Percentiles rank a stretch among this genome's conserved stretches.
phyloP scores from a whole-genome alignment of 2,888 invertebrate genomes.

The Heteropelma amictum region DNA sequence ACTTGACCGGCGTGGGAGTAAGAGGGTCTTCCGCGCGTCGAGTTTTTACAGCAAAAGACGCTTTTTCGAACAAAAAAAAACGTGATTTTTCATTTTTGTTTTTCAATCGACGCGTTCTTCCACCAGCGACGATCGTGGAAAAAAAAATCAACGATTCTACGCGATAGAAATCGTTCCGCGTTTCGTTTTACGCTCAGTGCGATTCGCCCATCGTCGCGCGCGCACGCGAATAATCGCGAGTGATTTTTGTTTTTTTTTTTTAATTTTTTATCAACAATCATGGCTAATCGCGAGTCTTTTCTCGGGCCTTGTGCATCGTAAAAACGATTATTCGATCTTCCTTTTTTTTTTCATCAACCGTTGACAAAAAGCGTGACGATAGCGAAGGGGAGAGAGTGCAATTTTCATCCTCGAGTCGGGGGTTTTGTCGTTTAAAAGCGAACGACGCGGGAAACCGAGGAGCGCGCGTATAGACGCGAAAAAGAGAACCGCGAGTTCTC shows the following conservation, averaged over 20 bases:
- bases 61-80: constrained; percentile 52
- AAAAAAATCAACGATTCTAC: not conserved
- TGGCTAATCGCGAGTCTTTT: not conserved
- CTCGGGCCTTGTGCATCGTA: not conserved
- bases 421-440: constrained; percentile 45
- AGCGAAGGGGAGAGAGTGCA: not conserved
- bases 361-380: too few species aligned
- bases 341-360: too few species aligned
- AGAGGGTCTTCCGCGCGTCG: constrained; percentile 66
- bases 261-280: too few species aligned
- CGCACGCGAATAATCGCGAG: too few species aligned
- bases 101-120: too few species aligned
- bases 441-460: constrained; percentile 18
- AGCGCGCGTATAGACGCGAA: not conserved
- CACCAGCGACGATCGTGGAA: too few species aligned
- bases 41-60: constrained; percentile 59
- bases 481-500: not conserved
- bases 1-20: constrained; percentile 75
- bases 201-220: too few species aligned
- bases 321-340: not conserved
- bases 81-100: too few species aligned
- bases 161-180: too few species aligned
- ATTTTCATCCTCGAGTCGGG: constrained; percentile 12
- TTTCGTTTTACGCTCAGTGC: too few species aligned
- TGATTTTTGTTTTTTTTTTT: too few species aligned